Evolutionary conservation across 2,888 invertebrate species (phyloP), one percentile per base, ranked within the genome.

Genomic region (Drosophila mettleri): DNA sequence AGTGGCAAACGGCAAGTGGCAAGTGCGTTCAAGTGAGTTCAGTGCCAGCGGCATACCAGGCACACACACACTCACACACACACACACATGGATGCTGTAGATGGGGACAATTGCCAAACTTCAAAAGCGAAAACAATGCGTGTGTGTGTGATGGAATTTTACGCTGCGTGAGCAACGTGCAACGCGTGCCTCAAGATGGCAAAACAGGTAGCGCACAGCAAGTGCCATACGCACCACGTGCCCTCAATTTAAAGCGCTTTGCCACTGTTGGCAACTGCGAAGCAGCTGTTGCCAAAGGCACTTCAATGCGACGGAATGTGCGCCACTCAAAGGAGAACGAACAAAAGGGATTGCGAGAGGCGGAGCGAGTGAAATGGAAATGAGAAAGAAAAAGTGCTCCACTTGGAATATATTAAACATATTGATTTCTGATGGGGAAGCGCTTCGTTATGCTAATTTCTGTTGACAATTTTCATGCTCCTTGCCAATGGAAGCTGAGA

Each of bases 361-460:
- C 1, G 12, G 14, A 7, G 16, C 14, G 27, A 20, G 39, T 8
- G 52, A 59, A 31, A 46, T 24, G 52, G 41, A 24, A 14, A 18
- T 16, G 27, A 8, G 45, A 6, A 16, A 16, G n/a, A n/a, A 16
- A 10, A 24, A 16, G 1, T 27, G 43, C 9, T 20, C 29, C 14
- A 34, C 62, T 49, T 45, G 22, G 33, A 45, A 27, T 16, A 18
- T 22, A 18, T 54, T 48, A 63, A 63, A 68, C 34, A 69, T 77
- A 83, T 84, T 57, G 89, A 80, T 86, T 73, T 86, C 57, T 69
- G 70, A 69, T 69, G 68, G 52, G 48, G 33, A 7, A 45, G 51
- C 53, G 72, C 72, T 88, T 79, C 58, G 79, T 64, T 86, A 79
- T 82, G 86, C 62, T 77, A 74, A 86, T 84, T 77, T 71, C 84